Conservation (phyloP, 2,113 vertebrate genomes). For the Dromaius novaehollandiae region DNA sequence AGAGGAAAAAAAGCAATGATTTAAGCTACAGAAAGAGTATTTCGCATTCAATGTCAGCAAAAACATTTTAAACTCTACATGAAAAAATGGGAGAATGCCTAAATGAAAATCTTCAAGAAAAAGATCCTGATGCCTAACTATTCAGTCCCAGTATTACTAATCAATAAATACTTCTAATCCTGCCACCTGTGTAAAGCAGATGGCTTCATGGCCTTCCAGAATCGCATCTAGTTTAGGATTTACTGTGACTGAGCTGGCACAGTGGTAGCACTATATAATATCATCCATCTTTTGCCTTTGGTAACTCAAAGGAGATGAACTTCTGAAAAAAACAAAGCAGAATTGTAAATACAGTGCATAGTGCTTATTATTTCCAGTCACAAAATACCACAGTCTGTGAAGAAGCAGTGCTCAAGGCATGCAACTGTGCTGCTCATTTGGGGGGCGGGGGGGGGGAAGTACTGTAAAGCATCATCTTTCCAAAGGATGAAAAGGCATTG, state of each 20-base stretch:
- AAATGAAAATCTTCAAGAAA: neutral
- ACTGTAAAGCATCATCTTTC: neutral
- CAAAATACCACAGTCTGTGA: constrained; percentile 12
- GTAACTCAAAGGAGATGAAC: neutral
- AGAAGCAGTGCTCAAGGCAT: constrained; percentile 29
- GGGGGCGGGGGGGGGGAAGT: neutral
- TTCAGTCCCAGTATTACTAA: neutral
- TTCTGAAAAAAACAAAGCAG: constrained; percentile 18
- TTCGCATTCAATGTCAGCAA: constrained; percentile 40
- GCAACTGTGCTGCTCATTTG: neutral
- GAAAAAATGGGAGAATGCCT: neutral
- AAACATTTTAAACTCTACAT: neutral
- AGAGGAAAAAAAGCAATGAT: constrained; percentile 20
- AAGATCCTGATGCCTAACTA: neutral
- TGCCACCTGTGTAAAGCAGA: neutral
- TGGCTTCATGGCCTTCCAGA: neutral
- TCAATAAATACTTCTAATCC: constrained; percentile 22
- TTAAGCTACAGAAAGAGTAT: constrained; percentile 18
- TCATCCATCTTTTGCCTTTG: neutral
- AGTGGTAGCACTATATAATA: neutral
- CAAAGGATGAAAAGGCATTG: neutral
- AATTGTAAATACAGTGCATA: neutral
- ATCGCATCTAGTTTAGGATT: neutral
- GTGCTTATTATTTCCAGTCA: constrained; percentile 1
- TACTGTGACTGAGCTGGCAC: neutral